These are phyloP conservation scores for Microchirus variegatus DNA, from an alignment of 2,797 vertebrate species.

Conservation along the genomic window DNA sequence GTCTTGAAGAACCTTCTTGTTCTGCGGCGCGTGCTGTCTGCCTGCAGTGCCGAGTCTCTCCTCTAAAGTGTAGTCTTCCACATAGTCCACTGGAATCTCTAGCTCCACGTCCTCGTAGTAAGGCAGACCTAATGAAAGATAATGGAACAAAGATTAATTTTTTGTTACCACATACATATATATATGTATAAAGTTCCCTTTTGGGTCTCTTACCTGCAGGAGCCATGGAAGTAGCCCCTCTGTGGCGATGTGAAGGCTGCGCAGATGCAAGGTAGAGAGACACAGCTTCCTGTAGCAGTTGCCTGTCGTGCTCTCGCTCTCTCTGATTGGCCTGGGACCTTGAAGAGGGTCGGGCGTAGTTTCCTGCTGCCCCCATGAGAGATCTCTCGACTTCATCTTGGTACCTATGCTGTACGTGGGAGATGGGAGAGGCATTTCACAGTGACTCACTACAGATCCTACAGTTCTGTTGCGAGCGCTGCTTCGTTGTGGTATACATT, in stretches of 20 bases:
- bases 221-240: conserved; percentile 71
- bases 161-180: too few relatives aligned
- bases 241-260: conserved; percentile 78
- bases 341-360: conserved; percentile 70
- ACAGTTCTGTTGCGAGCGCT: neutral
- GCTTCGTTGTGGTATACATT: neutral
- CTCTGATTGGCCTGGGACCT: conserved; percentile 72
- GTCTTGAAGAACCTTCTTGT: conserved; percentile 70
- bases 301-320: conserved; percentile 74
- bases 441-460: too few relatives aligned
- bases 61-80: conserved; percentile 77
- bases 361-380: conserved; percentile 62
- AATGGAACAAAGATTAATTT: too few relatives aligned
- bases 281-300: conserved; percentile 87
- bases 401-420: conserved; percentile 83
- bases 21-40: conserved; percentile 53
- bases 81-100: conserved; percentile 80
- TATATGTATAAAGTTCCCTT: neutral
- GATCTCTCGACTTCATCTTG: conserved; percentile 79
- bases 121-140: conserved; percentile 58
- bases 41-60: conserved; percentile 57
- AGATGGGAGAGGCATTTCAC: neutral
- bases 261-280: conserved; percentile 83
- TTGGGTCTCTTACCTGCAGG: conserved; percentile 57
- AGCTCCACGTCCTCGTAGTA: conserved; percentile 80